Conservation (phyloP, 1,140 invertebrate species). For the Dufourea novaeangliae region DNA sequence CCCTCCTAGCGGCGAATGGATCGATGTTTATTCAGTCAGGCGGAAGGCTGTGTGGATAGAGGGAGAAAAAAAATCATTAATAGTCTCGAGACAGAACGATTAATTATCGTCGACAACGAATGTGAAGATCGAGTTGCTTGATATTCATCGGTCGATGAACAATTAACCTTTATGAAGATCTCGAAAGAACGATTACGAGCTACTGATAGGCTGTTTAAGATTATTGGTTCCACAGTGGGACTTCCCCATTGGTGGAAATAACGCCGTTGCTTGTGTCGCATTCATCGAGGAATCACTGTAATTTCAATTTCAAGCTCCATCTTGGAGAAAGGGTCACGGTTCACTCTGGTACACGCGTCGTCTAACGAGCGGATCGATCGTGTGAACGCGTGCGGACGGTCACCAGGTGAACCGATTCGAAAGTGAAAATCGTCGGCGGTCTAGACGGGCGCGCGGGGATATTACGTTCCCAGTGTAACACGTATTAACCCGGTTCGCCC, state of each 20-base stretch:
- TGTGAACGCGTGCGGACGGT: not conserved
- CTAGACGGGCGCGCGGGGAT: conserved; percentile 14
- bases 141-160: not conserved
- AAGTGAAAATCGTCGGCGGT: conserved; percentile 22
- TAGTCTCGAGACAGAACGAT: not conserved
- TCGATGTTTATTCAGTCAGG: conserved; percentile 3
- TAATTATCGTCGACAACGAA: not conserved
- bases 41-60: not conserved
- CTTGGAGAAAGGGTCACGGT: not conserved
- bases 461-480: conserved; percentile 34
- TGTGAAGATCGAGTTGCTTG: not conserved
- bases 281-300: too few species aligned
- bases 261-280: too few species aligned
- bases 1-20: not conserved
- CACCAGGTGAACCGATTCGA: conserved; percentile 8
- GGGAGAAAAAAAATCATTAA: not conserved
- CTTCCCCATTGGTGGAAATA: too few species aligned
- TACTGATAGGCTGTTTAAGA: too few species aligned
- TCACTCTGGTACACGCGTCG: not conserved
- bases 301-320: too few species aligned
- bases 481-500: not conserved
- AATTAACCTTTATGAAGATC: not conserved
- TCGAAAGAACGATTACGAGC: not conserved
- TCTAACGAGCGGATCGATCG: not conserved
- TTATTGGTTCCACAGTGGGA: too few species aligned